phyloP scores from a whole-genome alignment of 2,113 vertebrate species.

The Delphinapterus leucas region DNA sequence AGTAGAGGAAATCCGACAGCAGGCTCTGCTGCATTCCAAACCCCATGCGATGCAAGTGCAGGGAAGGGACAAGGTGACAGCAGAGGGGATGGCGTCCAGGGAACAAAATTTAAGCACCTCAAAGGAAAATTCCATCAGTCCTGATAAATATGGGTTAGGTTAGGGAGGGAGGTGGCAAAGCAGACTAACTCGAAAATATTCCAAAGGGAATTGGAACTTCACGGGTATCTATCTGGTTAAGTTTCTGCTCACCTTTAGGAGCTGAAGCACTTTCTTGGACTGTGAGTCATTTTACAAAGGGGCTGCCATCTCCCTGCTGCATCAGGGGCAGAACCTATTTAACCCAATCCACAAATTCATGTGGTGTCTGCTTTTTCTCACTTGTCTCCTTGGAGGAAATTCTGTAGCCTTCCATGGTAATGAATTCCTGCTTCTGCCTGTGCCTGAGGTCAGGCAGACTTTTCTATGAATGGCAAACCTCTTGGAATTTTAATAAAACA shows the following conservation, averaged over 20 bases:
- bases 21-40: not conserved
- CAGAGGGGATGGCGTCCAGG: not conserved
- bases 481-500: slow-evolving; percentile 63
- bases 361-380: slow-evolving; percentile 55
- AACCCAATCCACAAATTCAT: slow-evolving; percentile 51
- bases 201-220: not conserved
- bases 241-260: not conserved
- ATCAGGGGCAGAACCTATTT: slow-evolving; percentile 30
- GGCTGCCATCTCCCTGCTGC: not conserved
- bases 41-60: not conserved
- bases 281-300: slow-evolving; percentile 41
- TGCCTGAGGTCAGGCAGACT: slow-evolving; percentile 11
- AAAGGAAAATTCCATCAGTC: slow-evolving; percentile 58
- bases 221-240: not conserved
- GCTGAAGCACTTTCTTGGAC: not conserved
- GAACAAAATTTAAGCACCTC: slow-evolving; percentile 21
- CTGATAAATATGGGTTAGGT: not conserved
- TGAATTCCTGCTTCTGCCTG: slow-evolving; percentile 51
- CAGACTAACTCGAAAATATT: not conserved
- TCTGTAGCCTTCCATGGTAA: slow-evolving; percentile 65
- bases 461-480: slow-evolving; percentile 70
- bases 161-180: not conserved
- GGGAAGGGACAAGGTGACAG: not conserved
- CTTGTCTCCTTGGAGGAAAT: slow-evolving; percentile 61
- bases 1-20: not conserved